Percentiles rank a stretch among this genome's conserved stretches.
Evolutionary conservation across 2,888 invertebrate species (phyloP).

Genomic region (Mylabris sibirica): DNA sequence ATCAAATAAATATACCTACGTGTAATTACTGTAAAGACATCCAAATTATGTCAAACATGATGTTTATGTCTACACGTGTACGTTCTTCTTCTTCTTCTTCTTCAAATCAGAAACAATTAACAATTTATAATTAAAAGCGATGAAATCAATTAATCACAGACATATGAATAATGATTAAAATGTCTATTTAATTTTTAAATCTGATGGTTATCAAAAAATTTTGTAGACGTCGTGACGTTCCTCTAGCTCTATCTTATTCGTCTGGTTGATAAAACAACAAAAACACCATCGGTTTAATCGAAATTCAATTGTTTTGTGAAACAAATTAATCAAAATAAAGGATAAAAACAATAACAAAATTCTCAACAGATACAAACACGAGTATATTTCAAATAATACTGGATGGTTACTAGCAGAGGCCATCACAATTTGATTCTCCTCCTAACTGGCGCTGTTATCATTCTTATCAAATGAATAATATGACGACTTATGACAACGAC

Average conservation of each 20-base stretch:
- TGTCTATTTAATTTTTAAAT: background rate
- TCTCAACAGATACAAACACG: background rate
- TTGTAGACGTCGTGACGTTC: background rate
- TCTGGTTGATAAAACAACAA: background rate
- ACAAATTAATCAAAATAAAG: background rate
- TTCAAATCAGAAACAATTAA: too few relatives aligned
- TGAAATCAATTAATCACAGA: background rate
- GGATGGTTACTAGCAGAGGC: background rate
- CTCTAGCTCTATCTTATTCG: background rate
- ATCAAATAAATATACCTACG: background rate
- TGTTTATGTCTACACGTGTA: background rate
- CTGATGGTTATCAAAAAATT: background rate
- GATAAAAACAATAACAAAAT: background rate
- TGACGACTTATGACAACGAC: slow-evolving; percentile 21
- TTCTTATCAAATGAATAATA: slow-evolving; percentile 25
- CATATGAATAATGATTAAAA: background rate
- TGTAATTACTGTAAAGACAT: background rate
- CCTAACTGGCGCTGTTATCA: slow-evolving; percentile 29
- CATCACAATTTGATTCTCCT: background rate
- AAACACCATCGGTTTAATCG: background rate
- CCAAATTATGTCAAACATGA: background rate
- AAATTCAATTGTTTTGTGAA: background rate
- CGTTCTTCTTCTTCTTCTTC: background rate
- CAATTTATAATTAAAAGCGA: background rate
- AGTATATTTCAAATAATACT: background rate